Evolutionary conservation across 2,888 invertebrate genomes (phyloP).

Genomic region (Crocallis elinguaria): DNA sequence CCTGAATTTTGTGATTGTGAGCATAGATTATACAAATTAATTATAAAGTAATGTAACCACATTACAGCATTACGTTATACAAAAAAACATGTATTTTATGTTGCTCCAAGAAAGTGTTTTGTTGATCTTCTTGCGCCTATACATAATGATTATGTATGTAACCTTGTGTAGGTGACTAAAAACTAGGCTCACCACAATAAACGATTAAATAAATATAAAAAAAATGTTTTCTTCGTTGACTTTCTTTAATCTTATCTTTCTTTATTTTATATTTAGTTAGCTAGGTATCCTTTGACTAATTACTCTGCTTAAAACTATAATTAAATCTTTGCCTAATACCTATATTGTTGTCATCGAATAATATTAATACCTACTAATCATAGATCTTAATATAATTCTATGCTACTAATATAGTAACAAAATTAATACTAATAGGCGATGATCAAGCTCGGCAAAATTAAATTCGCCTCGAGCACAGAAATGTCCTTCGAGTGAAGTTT

Average conservation of each 20-base stretch:
- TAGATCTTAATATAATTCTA: too few relatives aligned
- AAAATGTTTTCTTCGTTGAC: not conserved
- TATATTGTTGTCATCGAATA: too few relatives aligned
- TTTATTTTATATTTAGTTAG: too few relatives aligned
- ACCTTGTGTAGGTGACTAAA: constrained; percentile 10
- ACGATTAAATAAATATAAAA: not conserved
- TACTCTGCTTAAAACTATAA: too few relatives aligned
- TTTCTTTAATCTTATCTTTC: not conserved
- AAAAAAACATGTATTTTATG: constrained; percentile 12
- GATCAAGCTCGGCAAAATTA: too few relatives aligned
- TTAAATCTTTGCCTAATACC: too few relatives aligned
- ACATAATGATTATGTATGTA: constrained; percentile 19
- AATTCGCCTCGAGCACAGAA: too few relatives aligned
- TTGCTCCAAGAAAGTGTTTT: constrained; percentile 16
- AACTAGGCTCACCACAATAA: constrained; percentile 3
- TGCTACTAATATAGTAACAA: too few relatives aligned
- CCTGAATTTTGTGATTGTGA: constrained; percentile 7
- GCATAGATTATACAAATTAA: not conserved
- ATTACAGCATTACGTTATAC: constrained; percentile 4
- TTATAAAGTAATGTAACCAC: not conserved
- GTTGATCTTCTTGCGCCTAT: constrained; percentile 14
- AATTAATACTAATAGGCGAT: too few relatives aligned
- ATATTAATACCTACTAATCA: too few relatives aligned
- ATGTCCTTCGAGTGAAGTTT: too few relatives aligned
- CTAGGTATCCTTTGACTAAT: too few relatives aligned